Conservation (phyloP, 2,888 invertebrate species). For the Stramonita haemastoma region DNA sequence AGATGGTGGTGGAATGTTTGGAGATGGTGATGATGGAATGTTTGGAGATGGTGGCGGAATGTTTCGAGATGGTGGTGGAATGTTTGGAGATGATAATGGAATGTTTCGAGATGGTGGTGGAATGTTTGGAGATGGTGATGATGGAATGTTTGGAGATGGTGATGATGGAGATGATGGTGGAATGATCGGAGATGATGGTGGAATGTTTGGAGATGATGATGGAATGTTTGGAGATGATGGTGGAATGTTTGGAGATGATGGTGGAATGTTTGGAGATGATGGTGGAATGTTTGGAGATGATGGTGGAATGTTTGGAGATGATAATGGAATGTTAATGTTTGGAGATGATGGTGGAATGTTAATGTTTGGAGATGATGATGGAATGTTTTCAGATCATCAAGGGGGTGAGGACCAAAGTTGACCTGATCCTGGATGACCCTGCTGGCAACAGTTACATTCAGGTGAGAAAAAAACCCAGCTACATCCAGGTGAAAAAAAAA, state of each 20-base stretch:
- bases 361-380: background rate
- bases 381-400: conserved; percentile 79
- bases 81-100: conserved; percentile 80
- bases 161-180: background rate
- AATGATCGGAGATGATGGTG: conserved; percentile 2
- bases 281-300: conserved; percentile 76
- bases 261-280: too few species aligned
- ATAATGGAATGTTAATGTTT: conserved; percentile 38
- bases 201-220: conserved; percentile 79
- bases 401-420: conserved; percentile 82
- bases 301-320: too few species aligned
- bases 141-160: conserved; percentile 77
- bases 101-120: background rate
- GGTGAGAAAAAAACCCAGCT: too few species aligned
- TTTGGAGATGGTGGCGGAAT: too few species aligned
- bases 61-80: background rate
- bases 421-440: conserved; percentile 94
- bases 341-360: conserved; percentile 27
- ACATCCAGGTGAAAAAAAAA: too few species aligned
- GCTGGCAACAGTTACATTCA: conserved; percentile 98
- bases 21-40: conserved; percentile 11
- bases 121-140: conserved; percentile 74
- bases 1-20: too few species aligned
- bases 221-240: background rate
- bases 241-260: conserved; percentile 79